A percentile compares a stretch with the other conserved stretches of the same genome.
These are phyloP conservation scores for Cathartes aura DNA, from an alignment of 2,113 vertebrate genomes.

Conservation along the genomic window DNA sequence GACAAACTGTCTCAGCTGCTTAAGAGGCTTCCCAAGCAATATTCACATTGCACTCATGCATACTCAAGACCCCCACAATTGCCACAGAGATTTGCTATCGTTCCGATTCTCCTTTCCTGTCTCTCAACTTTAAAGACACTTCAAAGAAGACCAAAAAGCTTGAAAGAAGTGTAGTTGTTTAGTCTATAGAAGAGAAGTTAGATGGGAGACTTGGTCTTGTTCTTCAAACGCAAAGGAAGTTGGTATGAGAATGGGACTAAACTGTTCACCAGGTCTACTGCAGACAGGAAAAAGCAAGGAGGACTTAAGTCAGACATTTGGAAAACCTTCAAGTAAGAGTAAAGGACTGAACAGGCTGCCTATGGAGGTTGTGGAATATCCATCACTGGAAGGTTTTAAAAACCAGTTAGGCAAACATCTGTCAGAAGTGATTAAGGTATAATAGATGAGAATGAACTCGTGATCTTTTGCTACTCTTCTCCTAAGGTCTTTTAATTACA, in stretches of 20 bases:
- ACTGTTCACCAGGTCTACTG: conserved; percentile 20
- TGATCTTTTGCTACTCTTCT: not conserved
- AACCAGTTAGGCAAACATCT: conserved; percentile 17
- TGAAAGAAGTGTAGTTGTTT: conserved; percentile 22
- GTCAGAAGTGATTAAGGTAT: not conserved
- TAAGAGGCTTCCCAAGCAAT: not conserved
- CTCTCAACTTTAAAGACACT: conserved; percentile 19
- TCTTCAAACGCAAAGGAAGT: not conserved
- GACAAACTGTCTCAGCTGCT: not conserved
- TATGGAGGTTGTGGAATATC: not conserved
- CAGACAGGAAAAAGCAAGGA: conserved; percentile 14
- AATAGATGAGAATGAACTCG: not conserved
- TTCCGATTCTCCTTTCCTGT: conserved; percentile 1
- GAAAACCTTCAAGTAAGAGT: conserved; percentile 42
- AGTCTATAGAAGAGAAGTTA: conserved; percentile 25
- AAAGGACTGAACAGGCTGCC: not conserved
- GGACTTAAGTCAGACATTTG: not conserved
- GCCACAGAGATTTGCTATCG: not conserved
- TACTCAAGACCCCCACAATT: not conserved
- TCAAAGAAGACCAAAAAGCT: conserved; percentile 52
- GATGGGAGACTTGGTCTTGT: not conserved
- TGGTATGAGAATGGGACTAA: not conserved
- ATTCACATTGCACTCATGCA: not conserved
- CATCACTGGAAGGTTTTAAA: conserved; percentile 5
- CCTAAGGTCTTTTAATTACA: not conserved